Percentiles rank a stretch among this genome's conserved stretches.
Conservation (phyloP, 2,888 invertebrate genomes). For the Meteorus cinctellus region DNA sequence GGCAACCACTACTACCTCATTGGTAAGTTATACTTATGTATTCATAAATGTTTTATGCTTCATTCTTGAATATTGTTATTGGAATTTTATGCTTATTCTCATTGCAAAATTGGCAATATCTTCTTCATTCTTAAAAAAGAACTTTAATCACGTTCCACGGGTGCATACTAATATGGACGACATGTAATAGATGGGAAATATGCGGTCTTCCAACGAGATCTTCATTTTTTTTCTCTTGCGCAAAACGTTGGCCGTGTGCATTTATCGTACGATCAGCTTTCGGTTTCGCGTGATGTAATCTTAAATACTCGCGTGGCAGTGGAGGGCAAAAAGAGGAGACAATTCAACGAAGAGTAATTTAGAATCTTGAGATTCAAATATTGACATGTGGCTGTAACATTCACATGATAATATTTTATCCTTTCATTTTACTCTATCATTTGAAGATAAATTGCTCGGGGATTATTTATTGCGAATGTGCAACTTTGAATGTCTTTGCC, state of each 20-base stretch:
- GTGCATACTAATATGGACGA: slow-evolving; percentile 40
- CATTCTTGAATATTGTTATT: slow-evolving; percentile 20
- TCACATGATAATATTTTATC: slow-evolving; percentile 34
- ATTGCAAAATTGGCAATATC: slow-evolving; percentile 7
- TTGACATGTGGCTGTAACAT: slow-evolving; percentile 27
- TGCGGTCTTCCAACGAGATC: slow-evolving; percentile 27
- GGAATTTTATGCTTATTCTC: background rate
- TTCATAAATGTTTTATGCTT: slow-evolving; percentile 10
- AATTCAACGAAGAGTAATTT: slow-evolving; percentile 21
- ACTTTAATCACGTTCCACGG: slow-evolving; percentile 14
- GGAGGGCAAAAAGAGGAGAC: slow-evolving; percentile 29
- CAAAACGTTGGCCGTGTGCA: slow-evolving; percentile 42
- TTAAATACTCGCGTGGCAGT: slow-evolving; percentile 40
- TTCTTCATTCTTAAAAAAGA: slow-evolving; percentile 25
- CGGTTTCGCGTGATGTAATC: slow-evolving; percentile 50
- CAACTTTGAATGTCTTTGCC: background rate
- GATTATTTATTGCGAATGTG: background rate
- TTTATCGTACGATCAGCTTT: slow-evolving; percentile 46
- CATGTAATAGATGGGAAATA: slow-evolving; percentile 41
- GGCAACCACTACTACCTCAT: slow-evolving; percentile 64
- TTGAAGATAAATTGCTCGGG: background rate
- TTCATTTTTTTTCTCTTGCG: slow-evolving; percentile 36
- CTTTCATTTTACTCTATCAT: background rate
- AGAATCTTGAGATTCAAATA: slow-evolving; percentile 17
- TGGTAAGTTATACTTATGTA: slow-evolving; percentile 62